These are phyloP conservation scores for Patella pellucida DNA, from an alignment of 2,888 invertebrate genomes.

Conservation along the genomic window DNA sequence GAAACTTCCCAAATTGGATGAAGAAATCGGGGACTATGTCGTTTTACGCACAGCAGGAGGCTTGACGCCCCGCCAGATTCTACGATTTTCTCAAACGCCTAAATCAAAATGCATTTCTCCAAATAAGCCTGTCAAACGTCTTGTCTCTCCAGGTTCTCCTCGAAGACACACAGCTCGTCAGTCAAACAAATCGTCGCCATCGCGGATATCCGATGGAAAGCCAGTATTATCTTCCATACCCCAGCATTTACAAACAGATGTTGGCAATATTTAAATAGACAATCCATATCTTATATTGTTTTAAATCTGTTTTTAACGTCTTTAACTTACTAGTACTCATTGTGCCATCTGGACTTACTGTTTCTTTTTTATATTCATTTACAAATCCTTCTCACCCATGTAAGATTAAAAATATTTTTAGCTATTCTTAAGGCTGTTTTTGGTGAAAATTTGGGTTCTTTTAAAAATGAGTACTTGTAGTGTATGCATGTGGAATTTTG, in stretches of 20 bases:
- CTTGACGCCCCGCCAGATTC: slow-evolving; percentile 48
- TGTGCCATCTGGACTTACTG: too few relatives aligned
- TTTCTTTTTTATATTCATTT: too few relatives aligned
- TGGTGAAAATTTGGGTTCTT: too few relatives aligned
- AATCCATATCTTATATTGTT: too few relatives aligned
- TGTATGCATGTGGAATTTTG: too few relatives aligned
- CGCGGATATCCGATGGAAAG: slow-evolving; percentile 31
- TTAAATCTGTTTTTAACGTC: too few relatives aligned
- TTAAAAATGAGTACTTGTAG: too few relatives aligned
- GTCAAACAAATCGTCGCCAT: slow-evolving; percentile 33
- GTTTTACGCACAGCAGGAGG: slow-evolving; percentile 46
- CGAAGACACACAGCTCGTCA: slow-evolving; percentile 19
- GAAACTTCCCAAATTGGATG: not conserved
- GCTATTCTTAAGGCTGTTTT: too few relatives aligned
- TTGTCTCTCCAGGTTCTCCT: slow-evolving; percentile 49
- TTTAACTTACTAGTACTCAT: too few relatives aligned
- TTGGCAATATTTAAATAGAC: slow-evolving; percentile 28
- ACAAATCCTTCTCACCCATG: too few relatives aligned
- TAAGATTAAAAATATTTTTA: too few relatives aligned
- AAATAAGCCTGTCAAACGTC: slow-evolving; percentile 58
- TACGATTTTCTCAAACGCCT: slow-evolving; percentile 31
- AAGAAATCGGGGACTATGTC: slow-evolving; percentile 15
- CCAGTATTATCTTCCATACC: slow-evolving; percentile 39
- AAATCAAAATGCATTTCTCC: slow-evolving; percentile 46
- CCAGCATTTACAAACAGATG: slow-evolving; percentile 42